phyloP scores from a whole-genome alignment of 2,113 vertebrate species.

The Pristiophorus japonicus region DNA sequence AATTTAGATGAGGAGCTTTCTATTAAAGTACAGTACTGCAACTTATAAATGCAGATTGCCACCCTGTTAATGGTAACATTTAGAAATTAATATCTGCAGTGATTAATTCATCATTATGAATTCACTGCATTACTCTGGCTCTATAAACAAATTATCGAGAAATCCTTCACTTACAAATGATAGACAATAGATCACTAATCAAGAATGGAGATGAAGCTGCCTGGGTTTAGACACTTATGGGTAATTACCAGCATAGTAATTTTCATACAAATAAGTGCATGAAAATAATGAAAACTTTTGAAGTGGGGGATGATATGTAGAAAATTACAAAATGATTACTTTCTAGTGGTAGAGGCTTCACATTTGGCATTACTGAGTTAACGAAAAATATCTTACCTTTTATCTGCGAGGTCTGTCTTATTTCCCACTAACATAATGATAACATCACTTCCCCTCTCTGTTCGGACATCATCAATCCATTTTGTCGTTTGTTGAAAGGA shows the following conservation, averaged over 20 bases:
- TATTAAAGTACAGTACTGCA: background rate
- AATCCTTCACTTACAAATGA: background rate
- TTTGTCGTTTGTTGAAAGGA: conserved; percentile 99
- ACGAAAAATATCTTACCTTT: conserved; percentile 67
- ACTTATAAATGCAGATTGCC: background rate
- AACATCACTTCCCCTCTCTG: conserved; percentile 94
- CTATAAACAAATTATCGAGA: background rate
- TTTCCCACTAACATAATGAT: conserved; percentile 99
- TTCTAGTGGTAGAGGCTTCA: background rate
- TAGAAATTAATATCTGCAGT: background rate
- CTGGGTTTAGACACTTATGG: background rate
- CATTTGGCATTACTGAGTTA: background rate
- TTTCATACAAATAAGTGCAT: background rate
- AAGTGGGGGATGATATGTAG: background rate
- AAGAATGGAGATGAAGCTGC: background rate
- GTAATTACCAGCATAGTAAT: background rate
- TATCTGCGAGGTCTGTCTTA: conserved; percentile 97
- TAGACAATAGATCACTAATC: background rate
- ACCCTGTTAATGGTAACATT: background rate
- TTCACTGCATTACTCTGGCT: background rate
- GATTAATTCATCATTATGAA: background rate
- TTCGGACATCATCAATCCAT: conserved; percentile 97
- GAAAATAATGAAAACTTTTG: background rate
- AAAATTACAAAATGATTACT: background rate
- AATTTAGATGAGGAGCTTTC: background rate